phyloP scores from a whole-genome alignment of 2,888 invertebrate species.

The Euplagia quadripunctaria region DNA sequence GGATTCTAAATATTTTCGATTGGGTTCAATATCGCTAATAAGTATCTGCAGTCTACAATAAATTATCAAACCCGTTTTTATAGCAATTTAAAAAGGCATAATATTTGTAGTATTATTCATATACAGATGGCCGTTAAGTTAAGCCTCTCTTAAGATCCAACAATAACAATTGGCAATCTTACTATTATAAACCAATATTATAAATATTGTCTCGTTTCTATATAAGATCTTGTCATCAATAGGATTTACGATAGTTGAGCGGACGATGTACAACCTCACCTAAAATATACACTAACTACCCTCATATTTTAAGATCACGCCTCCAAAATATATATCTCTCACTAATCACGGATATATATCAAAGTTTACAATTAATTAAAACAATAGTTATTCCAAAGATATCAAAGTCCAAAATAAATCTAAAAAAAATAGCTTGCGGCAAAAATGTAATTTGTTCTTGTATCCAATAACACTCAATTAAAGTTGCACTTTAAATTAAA shows the following conservation, averaged over 20 bases:
- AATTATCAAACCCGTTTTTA: no score
- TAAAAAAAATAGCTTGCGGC: conserved; percentile 47
- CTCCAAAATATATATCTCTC: conserved; percentile 59
- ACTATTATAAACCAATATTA: neutral
- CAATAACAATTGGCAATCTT: neutral
- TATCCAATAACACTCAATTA: neutral
- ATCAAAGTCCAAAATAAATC: conserved; percentile 49
- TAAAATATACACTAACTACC: conserved; percentile 37
- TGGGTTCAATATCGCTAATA: no score
- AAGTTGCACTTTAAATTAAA: conserved; percentile 16
- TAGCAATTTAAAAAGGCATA: no score
- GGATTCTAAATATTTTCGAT: no score
- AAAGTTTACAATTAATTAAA: conserved; percentile 57
- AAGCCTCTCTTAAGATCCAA: neutral
- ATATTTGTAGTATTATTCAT: neutral
- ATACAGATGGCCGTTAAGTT: neutral
- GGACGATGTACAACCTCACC: conserved; percentile 37
- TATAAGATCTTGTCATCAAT: conserved; percentile 38
- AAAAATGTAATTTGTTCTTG: conserved; percentile 30
- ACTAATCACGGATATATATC: conserved; percentile 59
- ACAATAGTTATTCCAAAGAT: conserved; percentile 48
- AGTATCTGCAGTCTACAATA: no score
- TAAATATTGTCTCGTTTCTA: conserved; percentile 16
- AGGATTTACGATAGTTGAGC: conserved; percentile 40
- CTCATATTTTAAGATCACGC: conserved; percentile 62